Evolutionary conservation across 2,888 invertebrate species (phyloP), one percentile per base, ranked within the genome.

Genomic region (Luperina testacea): DNA sequence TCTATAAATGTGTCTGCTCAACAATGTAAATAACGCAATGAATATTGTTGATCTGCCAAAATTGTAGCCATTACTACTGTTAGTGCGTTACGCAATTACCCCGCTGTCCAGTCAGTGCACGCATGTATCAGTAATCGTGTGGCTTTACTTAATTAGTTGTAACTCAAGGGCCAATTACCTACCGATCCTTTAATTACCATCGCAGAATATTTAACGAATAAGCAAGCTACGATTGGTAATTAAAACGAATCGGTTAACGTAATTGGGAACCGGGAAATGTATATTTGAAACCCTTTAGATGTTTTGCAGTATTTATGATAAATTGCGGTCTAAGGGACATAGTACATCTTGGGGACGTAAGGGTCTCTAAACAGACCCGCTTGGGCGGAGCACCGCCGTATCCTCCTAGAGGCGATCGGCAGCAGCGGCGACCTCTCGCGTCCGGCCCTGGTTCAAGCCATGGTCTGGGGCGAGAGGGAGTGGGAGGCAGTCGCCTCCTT

Each of bases 231-330:
- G 17, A 1, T 27, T n/a, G 11, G 17, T 42, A 42, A 15, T 5
- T 45, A 13, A 48, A 69, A 27, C 13, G 4, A 20, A 51, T 24
- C 8, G 5, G 13, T 51, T 51, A 15, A 51, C 24, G 2, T 69
- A 32, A 51, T 51, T 69, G 15, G 27, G 13, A 24, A 51, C 24
- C 8, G 20, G 24, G 27, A 51, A 69, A 20, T 24, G 3, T 69
- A 32, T 57, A 57, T 74, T 75, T 75, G 24, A 45, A 75, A 57
- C 7, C n/a, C 63, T 17, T 51, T 20, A 20, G 32, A 75, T 68
- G 42, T 79, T 84, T 74, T 57, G 61, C 27, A 71, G 57, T 64
- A 68, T 81, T 72, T 75, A 86, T 82, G 59, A 86, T 61, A 69
- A 53, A 69, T 48, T 75, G 72, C 73, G 78, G 78, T 78, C 65